These are phyloP conservation scores for Gopherus flavomarginatus DNA, from an alignment of 2,113 vertebrate genomes.

Conservation along the genomic window DNA sequence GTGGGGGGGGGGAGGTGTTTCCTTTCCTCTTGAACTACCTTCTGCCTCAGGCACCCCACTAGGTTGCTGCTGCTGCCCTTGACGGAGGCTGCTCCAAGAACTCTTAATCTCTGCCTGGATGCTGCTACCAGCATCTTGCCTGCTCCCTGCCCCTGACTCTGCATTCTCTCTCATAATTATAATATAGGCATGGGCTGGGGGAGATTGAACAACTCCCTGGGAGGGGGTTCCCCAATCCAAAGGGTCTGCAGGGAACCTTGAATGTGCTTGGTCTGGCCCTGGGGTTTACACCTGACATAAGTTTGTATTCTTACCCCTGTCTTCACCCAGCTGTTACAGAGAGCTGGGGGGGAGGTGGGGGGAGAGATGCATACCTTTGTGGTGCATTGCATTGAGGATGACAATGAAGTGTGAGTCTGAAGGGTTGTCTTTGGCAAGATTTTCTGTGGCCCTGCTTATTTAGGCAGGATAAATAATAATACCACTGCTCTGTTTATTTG, in stretches of 20 bases:
- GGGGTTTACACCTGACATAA: neutral
- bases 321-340: no score
- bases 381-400: neutral
- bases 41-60: neutral
- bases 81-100: neutral
- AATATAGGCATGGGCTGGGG: neutral
- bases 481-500: neutral
- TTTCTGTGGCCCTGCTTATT: neutral
- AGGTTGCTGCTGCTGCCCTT: neutral
- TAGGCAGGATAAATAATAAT: neutral
- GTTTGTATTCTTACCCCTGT: neutral
- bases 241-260: neutral
- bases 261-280: neutral
- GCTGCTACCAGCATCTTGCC: neutral
- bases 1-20: no score
- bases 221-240: neutral
- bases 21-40: neutral
- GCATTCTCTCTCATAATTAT: neutral
- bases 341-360: no score
- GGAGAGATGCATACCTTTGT: neutral
- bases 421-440: neutral
- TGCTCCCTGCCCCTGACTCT: neutral
- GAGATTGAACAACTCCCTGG: neutral
- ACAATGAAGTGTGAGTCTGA: neutral
- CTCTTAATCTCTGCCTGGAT: neutral